These are phyloP conservation scores for Sminthurides bifidus DNA, from an alignment of 1,140 invertebrate species.

Conservation along the genomic window DNA sequence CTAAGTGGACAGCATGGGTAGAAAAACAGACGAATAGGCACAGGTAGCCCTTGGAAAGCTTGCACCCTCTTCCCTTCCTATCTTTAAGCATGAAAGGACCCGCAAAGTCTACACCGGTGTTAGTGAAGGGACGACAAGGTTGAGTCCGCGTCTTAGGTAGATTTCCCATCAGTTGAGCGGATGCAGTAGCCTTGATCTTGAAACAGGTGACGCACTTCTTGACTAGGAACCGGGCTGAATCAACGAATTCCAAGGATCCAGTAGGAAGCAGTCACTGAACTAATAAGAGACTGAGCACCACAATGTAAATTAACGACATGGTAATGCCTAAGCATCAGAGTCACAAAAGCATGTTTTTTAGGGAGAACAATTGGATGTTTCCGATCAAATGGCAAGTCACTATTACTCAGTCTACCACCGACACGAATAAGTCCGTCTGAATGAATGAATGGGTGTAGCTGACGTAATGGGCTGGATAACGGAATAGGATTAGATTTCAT, in stretches of 20 bases:
- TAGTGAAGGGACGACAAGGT: conserved; percentile 32
- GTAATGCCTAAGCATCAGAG: conserved; percentile 34
- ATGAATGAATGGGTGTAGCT: conserved; percentile 38
- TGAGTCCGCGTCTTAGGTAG: conserved; percentile 33
- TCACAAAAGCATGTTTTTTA: conserved; percentile 29
- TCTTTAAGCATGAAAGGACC: conserved; percentile 37
- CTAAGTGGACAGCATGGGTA: conserved; percentile 39
- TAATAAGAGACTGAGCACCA: conserved; percentile 33
- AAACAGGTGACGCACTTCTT: conserved; percentile 27
- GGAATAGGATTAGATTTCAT: neutral
- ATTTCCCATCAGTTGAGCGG: conserved; percentile 34
- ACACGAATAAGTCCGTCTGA: conserved; percentile 35
- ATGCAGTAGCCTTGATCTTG: conserved; percentile 13
- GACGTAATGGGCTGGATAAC: conserved; percentile 19
- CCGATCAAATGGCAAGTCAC: conserved; percentile 25
- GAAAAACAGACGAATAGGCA: conserved; percentile 39
- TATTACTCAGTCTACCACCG: conserved; percentile 35
- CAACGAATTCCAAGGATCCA: conserved; percentile 26
- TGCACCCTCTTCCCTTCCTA: conserved; percentile 17
- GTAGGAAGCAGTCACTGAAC: conserved; percentile 20
- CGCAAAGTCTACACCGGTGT: conserved; percentile 37
- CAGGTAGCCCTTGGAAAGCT: conserved; percentile 36
- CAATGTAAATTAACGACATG: conserved; percentile 35
- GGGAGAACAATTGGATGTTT: conserved; percentile 35
- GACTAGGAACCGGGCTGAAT: conserved; percentile 7